Evolutionary conservation across 2,888 invertebrate species (phyloP).

Genomic region (Nomada flava): DNA sequence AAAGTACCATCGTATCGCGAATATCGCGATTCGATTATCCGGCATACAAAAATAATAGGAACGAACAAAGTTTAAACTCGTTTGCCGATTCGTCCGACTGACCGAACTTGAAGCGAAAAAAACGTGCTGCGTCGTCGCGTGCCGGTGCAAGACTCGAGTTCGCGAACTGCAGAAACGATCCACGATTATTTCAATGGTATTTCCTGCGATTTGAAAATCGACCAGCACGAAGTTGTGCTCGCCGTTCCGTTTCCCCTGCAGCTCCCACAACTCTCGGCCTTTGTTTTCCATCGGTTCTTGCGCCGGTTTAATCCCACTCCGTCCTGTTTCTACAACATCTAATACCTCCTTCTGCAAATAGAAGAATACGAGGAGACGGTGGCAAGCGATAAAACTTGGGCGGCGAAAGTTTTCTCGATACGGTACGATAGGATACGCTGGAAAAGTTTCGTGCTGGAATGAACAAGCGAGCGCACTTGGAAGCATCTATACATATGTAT

Average conservation of each 20-base stretch:
- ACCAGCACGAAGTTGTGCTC: neutral
- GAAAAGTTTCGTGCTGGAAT: slow-evolving; percentile 37
- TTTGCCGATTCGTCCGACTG: neutral
- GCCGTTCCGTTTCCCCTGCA: neutral
- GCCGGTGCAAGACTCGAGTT: neutral
- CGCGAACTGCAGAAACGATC: neutral
- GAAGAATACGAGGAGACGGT: neutral
- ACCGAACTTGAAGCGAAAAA: neutral
- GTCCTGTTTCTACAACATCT: neutral
- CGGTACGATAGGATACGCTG: slow-evolving; percentile 20
- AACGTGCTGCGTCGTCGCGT: neutral
- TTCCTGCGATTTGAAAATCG: slow-evolving; percentile 45
- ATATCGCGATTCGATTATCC: slow-evolving; percentile 34
- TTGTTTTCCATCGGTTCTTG: neutral
- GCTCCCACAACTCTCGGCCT: too few relatives aligned
- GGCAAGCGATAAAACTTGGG: slow-evolving; percentile 48
- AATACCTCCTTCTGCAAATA: neutral
- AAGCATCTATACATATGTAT: neutral
- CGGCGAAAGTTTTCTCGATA: slow-evolving; percentile 42
- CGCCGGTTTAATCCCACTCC: neutral
- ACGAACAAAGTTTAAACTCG: neutral
- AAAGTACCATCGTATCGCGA: slow-evolving; percentile 19
- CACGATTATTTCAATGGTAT: slow-evolving; percentile 6
- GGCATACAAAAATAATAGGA: slow-evolving; percentile 6
- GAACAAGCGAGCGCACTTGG: slow-evolving; percentile 6